A percentile compares a stretch with the other conserved stretches of the same genome.
Evolutionary conservation across 2,888 invertebrate species (phyloP).

Genomic region (Dicyrtoma fusca): DNA sequence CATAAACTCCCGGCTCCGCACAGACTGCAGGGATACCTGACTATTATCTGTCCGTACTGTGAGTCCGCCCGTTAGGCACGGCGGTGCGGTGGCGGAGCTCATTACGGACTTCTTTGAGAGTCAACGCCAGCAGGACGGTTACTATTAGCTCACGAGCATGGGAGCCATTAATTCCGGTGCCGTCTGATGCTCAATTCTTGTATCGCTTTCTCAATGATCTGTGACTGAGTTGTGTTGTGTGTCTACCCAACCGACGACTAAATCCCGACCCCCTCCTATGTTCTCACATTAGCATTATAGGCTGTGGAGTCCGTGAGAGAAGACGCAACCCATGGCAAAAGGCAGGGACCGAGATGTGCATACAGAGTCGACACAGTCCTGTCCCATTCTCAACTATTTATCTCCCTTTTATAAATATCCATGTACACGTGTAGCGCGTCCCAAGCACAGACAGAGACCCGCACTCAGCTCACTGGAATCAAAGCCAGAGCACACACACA

Average conservation of each 20-base stretch:
- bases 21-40: too few relatives aligned
- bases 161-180: constrained; percentile 35
- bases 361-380: neutral
- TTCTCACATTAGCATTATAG: constrained; percentile 3
- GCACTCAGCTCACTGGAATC: neutral
- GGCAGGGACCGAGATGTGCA: too few relatives aligned
- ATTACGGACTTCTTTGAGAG: neutral
- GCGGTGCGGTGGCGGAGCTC: too few relatives aligned
- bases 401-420: constrained; percentile 19
- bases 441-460: neutral
- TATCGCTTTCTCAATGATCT: constrained; percentile 40
- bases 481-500: neutral
- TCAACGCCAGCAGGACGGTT: too few relatives aligned
- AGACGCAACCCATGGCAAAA: too few relatives aligned
- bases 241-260: constrained; percentile 16
- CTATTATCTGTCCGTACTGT: too few relatives aligned
- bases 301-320: too few relatives aligned
- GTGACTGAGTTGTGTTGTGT: constrained; percentile 33
- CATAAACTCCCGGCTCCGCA: neutral
- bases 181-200: constrained; percentile 36
- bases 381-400: constrained; percentile 22
- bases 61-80: too few relatives aligned
- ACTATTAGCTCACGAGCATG: neutral
- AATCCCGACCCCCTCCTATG: constrained; percentile 19
- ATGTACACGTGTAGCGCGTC: constrained; percentile 12